Evolutionary conservation across 2,113 vertebrate species (phyloP), one percentile per base, ranked within the genome.

Genomic region (Seriola aureovittata): DNA sequence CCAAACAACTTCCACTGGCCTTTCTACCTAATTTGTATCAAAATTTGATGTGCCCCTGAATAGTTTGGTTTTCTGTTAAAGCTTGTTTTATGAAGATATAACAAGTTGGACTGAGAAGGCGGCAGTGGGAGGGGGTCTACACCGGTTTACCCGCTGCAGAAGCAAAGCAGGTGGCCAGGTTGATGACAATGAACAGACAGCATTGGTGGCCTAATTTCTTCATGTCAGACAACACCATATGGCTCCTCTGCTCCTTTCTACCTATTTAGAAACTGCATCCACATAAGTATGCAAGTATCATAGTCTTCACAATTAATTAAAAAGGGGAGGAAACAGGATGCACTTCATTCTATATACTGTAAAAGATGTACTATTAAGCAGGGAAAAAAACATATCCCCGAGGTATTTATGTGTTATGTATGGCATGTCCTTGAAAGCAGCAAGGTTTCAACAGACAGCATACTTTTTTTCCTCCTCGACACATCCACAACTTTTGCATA

Each of bases 181-280:
- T 93, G 93, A 92, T 95, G 94, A 95, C 94, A 95, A 95, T 90
- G 88, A 95, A 93, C 92, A 95, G 94, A 94, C 94, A 96, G 92
- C 92, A 92, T 91, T 91, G 92, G 91, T 95, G 95, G 94, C 95
- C 95, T 94, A 94, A 94, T 96, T 96, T 95, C 92, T 88, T 94
- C 92, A 93, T 93, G 94, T 95, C 93, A 95, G 93, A 95, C 94
- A 94, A 94, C 94, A 91, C 94, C 95, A 96, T 96, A 95, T 96
- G 95, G 94, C 89, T 95, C 83, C 88, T 88, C 89, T 85, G 88
- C 93, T 85, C 85, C 62, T 79, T 71, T 88, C 90, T 90, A 93
- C 94, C 93, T 93, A 91, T 90, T 95, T 94, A 94, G 88, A 95
- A 91, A 90, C 89, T 87, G 82, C 81, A 74, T 86, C 88, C 88